phyloP scores from a whole-genome alignment of 2,888 invertebrate species.

The Latrodectus elegans region DNA sequence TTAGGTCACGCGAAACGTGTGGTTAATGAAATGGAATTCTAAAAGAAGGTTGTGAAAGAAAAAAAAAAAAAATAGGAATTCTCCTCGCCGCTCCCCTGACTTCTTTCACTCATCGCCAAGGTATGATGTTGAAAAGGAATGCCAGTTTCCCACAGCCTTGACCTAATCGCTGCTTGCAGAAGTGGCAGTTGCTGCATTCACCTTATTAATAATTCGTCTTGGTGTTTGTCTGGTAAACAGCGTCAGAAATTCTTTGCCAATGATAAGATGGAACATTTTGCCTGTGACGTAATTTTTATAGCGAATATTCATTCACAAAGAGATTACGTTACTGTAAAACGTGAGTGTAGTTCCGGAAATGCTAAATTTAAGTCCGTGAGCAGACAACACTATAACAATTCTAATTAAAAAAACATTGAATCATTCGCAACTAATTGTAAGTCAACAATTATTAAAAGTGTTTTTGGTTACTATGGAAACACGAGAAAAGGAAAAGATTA shows the following conservation, averaged over 20 bases:
- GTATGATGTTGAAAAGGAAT: conserved; percentile 2
- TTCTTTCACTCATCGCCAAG: background rate
- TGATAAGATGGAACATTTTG: background rate
- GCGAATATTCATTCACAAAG: no score
- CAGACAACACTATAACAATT: no score
- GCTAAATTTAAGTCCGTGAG: no score
- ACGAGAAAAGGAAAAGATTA: no score
- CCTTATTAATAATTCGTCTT: background rate
- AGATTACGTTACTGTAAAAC: no score
- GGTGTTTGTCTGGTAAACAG: background rate
- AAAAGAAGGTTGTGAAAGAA: background rate
- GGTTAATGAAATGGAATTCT: background rate
- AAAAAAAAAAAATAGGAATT: background rate
- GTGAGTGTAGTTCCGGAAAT: no score
- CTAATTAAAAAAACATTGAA: no score
- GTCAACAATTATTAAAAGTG: no score
- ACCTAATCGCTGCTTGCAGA: conserved; percentile 27
- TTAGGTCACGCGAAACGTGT: background rate
- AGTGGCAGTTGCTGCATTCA: background rate
- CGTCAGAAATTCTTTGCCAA: background rate
- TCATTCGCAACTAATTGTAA: no score
- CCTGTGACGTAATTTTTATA: no score
- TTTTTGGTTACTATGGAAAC: no score
- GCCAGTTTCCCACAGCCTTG: conserved; percentile 21
- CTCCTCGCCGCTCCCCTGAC: conserved; percentile 4